Evolutionary conservation across 2,113 vertebrate species (phyloP).

Genomic region (Gorsachius goisagi): DNA sequence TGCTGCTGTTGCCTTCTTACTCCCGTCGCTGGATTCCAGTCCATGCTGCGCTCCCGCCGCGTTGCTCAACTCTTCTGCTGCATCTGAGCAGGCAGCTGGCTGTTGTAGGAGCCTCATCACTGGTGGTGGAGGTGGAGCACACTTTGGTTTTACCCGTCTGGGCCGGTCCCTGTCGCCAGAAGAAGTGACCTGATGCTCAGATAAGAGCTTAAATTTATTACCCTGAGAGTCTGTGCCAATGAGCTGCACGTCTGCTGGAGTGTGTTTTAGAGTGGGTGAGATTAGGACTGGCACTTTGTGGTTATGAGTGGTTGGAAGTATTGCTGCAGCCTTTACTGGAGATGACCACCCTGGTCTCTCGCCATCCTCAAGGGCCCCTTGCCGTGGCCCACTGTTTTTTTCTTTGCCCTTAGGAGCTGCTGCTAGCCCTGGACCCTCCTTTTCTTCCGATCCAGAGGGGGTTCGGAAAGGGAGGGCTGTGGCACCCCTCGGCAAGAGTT

Average conservation of each 20-base stretch:
- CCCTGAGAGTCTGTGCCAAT: constrained; percentile 98
- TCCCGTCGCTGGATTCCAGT: constrained; percentile 80
- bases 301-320: constrained; percentile 84
- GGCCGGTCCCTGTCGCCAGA: constrained; percentile 89
- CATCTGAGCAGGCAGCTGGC: constrained; percentile 77
- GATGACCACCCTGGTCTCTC: constrained; percentile 88
- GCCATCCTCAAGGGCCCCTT: constrained; percentile 72
- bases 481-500: constrained; percentile 86
- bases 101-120: constrained; percentile 86
- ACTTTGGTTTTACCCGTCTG: constrained; percentile 95
- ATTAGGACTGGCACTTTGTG: constrained; percentile 99
- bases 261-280: constrained; percentile 93
- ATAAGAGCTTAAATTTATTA: constrained; percentile 97
- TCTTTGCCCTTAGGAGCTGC: constrained; percentile 77
- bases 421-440: constrained; percentile 62
- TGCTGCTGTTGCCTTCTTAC: constrained; percentile 74
- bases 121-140: constrained; percentile 91
- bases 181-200: constrained; percentile 86
- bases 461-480: constrained; percentile 70
- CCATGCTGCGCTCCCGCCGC: constrained; percentile 6
- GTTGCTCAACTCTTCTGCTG: constrained; percentile 59
- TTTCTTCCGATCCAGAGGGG: constrained; percentile 66
- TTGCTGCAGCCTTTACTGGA: constrained; percentile 80
- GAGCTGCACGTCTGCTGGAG: constrained; percentile 89
- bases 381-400: constrained; percentile 71